Percentiles rank a stretch among this genome's conserved stretches.
phyloP scores from a whole-genome alignment of 2,888 invertebrate genomes.

The Drosophila quinaria region DNA sequence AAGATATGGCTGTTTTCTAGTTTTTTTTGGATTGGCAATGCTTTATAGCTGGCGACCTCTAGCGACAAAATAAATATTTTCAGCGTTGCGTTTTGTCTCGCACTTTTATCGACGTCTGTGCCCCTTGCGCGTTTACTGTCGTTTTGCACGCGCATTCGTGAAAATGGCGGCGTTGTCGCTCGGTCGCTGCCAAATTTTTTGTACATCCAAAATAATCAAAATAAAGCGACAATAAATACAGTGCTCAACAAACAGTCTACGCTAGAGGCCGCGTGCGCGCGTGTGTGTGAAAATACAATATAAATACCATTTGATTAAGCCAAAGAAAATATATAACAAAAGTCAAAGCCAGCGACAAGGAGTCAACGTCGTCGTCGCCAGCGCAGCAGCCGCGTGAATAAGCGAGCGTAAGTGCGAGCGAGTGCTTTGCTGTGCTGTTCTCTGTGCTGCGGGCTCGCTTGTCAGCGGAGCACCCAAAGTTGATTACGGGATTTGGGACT shows the following conservation, averaged over 20 bases:
- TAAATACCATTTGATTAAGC: conserved; percentile 31
- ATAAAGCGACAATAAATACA: conserved; percentile 85
- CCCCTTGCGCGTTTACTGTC: conserved; percentile 61
- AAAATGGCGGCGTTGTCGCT: conserved; percentile 85
- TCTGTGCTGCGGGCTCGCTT: conserved; percentile 18
- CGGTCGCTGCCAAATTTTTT: conserved; percentile 85
- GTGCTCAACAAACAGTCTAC: conserved; percentile 73
- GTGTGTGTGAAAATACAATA: conserved; percentile 53
- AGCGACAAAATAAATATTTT: conserved; percentile 37
- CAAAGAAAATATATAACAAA: conserved; percentile 64
- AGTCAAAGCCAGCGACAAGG: conserved; percentile 51
- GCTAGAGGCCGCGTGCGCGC: conserved; percentile 54
- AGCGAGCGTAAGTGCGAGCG: conserved; percentile 44
- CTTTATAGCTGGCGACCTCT: conserved; percentile 37
- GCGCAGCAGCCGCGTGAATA: conserved; percentile 74
- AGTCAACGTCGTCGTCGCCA: conserved; percentile 60
- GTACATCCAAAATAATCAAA: conserved; percentile 85
- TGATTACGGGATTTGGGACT: conserved; percentile 52
- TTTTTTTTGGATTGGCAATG: conserved; percentile 35
- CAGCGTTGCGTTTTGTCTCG: conserved; percentile 65
- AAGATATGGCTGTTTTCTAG: background rate
- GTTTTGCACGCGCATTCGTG: conserved; percentile 83
- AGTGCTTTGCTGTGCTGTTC: conserved; percentile 20
- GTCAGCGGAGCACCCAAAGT: conserved; percentile 74
- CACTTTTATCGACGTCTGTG: conserved; percentile 62